Percentiles rank a stretch among this genome's conserved stretches.
phyloP scores from a whole-genome alignment of 2,113 vertebrate species.

The Callipepla californica region DNA sequence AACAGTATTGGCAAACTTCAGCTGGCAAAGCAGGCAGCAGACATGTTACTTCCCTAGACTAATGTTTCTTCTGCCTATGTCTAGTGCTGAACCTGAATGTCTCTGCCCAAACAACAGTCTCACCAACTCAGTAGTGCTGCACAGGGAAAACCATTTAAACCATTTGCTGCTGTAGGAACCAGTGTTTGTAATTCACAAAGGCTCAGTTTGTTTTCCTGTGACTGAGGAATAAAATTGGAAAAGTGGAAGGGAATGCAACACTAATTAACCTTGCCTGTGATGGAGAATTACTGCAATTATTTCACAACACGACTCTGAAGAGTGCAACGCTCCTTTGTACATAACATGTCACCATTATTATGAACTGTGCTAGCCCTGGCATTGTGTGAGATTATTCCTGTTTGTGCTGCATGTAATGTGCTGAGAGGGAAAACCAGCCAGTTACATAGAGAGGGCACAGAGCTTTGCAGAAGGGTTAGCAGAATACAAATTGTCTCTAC shows the following conservation, averaged over 20 bases:
- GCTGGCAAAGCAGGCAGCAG: neutral
- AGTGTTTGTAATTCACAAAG: neutral
- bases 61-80: neutral
- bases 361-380: neutral
- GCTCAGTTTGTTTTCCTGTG: neutral
- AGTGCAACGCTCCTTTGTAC: neutral
- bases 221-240: neutral
- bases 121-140: neutral
- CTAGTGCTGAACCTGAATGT: neutral
- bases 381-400: neutral
- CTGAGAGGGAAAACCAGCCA: neutral
- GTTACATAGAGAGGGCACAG: neutral
- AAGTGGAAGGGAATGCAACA: neutral
- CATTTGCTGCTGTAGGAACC: accelerated
- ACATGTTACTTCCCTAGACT: neutral
- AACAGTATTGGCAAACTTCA: neutral
- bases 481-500: conserved; percentile 13
- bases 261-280: conserved; percentile 20
- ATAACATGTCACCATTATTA: neutral
- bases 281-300: conserved; percentile 36
- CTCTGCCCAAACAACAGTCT: neutral
- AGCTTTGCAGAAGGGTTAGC: neutral
- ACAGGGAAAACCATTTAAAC: neutral
- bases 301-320: neutral
- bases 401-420: neutral